Conservation (phyloP, 1,140 invertebrate species). For the Melipona quadrifasciata region DNA sequence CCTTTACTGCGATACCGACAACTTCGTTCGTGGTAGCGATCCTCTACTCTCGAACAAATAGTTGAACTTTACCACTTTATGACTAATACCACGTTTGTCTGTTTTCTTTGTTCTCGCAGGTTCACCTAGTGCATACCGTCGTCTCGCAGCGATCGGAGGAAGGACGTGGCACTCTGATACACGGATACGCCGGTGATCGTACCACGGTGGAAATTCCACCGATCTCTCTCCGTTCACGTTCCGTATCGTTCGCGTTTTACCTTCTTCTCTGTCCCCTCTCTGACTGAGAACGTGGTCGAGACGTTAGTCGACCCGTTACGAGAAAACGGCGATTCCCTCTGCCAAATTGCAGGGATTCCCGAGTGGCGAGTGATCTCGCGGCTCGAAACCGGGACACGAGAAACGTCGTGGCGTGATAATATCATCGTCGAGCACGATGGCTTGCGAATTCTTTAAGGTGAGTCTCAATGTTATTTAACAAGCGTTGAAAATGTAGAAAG, state of each 20-base stretch:
- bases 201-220: constrained; percentile 47
- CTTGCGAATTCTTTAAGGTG: constrained; percentile 72
- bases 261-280: neutral
- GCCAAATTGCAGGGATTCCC: neutral
- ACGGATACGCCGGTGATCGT: constrained; percentile 32
- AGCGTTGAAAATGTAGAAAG: neutral
- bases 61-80: neutral
- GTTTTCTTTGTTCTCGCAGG: constrained; percentile 48
- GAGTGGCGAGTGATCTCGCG: constrained; percentile 21
- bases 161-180: neutral
- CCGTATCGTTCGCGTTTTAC: constrained; percentile 7
- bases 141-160: constrained; percentile 26
- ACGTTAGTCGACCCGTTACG: neutral
- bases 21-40: neutral
- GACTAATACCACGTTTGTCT: neutral
- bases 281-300: neutral
- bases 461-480: constrained; percentile 35
- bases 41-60: neutral
- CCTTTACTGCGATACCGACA: neutral
- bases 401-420: constrained; percentile 66
- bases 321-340: neutral
- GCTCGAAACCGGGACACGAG: constrained; percentile 39
- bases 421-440: constrained; percentile 72
- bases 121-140: constrained; percentile 17
- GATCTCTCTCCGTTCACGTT: constrained; percentile 17